phyloP scores from a whole-genome alignment of 2,113 vertebrate genomes.

The Fulmarus glacialis region DNA sequence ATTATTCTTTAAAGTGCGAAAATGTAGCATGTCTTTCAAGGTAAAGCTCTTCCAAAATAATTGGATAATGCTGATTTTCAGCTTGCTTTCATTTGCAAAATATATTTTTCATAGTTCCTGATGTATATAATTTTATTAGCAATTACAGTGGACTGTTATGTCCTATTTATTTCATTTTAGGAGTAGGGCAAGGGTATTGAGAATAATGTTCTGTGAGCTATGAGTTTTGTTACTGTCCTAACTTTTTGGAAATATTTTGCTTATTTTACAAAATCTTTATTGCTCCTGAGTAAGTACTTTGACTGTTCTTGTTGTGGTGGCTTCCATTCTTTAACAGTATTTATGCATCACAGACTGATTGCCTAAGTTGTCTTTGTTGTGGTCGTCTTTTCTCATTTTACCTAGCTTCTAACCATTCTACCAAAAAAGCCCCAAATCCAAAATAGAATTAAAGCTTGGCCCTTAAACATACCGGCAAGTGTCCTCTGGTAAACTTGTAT shows the following conservation, averaged over 20 bases:
- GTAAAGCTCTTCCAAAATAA: background rate
- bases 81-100: background rate
- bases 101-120: background rate
- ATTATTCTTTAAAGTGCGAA: background rate
- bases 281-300: background rate
- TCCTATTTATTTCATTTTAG: background rate
- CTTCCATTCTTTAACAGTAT: background rate
- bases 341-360: background rate
- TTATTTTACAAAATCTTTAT: background rate
- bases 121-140: background rate
- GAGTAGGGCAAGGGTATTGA: background rate
- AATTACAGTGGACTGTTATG: background rate
- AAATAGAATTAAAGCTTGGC: background rate
- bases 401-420: background rate
- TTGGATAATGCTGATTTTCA: background rate
- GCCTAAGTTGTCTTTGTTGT: background rate
- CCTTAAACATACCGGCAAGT: background rate
- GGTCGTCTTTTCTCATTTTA: background rate
- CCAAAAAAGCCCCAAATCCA: background rate
- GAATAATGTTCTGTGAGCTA: background rate
- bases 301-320: background rate
- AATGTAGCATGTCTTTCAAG: background rate
- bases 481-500: background rate
- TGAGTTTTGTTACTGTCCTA: background rate
- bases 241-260: background rate